phyloP scores from a whole-genome alignment of 1,140 invertebrate genomes.

The Homalodisca vitripennis region DNA sequence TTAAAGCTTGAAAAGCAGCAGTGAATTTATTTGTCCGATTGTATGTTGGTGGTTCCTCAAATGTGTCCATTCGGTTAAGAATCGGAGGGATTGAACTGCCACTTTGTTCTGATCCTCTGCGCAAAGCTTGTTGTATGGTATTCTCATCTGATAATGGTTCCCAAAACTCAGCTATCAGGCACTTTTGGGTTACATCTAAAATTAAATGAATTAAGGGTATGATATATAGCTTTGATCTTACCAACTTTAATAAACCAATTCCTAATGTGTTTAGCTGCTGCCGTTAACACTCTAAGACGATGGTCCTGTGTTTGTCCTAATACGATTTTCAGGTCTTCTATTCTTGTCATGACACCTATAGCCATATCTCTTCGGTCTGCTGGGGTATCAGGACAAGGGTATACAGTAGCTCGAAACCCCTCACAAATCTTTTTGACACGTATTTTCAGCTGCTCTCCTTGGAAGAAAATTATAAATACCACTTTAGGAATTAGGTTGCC shows the following conservation, averaged over 20 bases:
- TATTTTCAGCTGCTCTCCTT: conserved; percentile 96
- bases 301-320: conserved; percentile 89
- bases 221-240: conserved; percentile 91
- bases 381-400: conserved; percentile 87
- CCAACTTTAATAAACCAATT: conserved; percentile 91
- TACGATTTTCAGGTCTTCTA: conserved; percentile 79
- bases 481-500: conserved; percentile 60
- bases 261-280: conserved; percentile 86
- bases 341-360: conserved; percentile 84
- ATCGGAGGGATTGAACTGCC: conserved; percentile 94
- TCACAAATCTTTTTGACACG: conserved; percentile 93
- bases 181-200: conserved; percentile 90
- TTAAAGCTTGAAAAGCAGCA: conserved; percentile 88
- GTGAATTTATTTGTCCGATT: conserved; percentile 98
- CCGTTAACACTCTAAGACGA: conserved; percentile 80
- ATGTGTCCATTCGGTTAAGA: conserved; percentile 89
- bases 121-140: conserved; percentile 79
- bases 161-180: conserved; percentile 97
- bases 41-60: conserved; percentile 93
- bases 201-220: conserved; percentile 88
- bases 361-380: conserved; percentile 85
- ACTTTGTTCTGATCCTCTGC: conserved; percentile 79
- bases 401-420: conserved; percentile 93
- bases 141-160: conserved; percentile 87
- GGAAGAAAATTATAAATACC: conserved; percentile 98